These are phyloP conservation scores for Pyrochroa serraticornis DNA, from an alignment of 2,888 invertebrate species.

Conservation along the genomic window DNA sequence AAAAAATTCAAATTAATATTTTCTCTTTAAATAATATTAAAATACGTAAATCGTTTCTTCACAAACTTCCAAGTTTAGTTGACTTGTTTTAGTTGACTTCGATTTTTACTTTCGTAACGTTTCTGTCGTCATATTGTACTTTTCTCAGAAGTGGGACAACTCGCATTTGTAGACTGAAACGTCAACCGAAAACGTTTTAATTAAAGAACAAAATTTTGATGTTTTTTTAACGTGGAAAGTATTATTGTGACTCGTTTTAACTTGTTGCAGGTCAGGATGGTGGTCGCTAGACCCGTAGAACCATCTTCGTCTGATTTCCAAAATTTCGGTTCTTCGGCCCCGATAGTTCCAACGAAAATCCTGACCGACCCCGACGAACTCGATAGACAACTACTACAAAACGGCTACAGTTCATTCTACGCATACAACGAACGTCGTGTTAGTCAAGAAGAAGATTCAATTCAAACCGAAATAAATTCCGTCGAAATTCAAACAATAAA, in stretches of 20 bases:
- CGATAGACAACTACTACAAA: conserved; percentile 82
- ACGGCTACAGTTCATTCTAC: conserved; percentile 64
- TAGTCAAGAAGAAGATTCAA: conserved; percentile 54
- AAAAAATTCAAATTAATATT: too few species aligned
- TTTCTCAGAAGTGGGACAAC: too few species aligned
- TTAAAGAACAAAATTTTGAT: too few species aligned
- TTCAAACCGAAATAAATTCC: conserved; percentile 28
- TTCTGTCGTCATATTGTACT: too few species aligned
- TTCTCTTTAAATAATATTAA: background rate
- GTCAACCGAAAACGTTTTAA: too few species aligned
- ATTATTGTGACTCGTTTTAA: background rate
- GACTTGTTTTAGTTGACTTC: too few species aligned
- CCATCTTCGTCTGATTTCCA: conserved; percentile 78
- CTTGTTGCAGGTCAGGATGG: conserved; percentile 72
- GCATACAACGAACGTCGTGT: conserved; percentile 49
- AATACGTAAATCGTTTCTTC: too few species aligned
- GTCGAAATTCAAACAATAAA: conserved; percentile 22
- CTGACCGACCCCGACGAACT: conserved; percentile 90
- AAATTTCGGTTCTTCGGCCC: conserved; percentile 75
- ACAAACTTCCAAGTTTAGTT: too few species aligned
- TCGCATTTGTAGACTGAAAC: too few species aligned
- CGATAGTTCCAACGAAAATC: conserved; percentile 90
- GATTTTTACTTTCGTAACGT: too few species aligned
- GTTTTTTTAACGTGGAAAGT: background rate
- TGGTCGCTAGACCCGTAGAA: conserved; percentile 92